Conservation (phyloP, 2,888 invertebrate genomes). For the Ophion obscuratus region DNA sequence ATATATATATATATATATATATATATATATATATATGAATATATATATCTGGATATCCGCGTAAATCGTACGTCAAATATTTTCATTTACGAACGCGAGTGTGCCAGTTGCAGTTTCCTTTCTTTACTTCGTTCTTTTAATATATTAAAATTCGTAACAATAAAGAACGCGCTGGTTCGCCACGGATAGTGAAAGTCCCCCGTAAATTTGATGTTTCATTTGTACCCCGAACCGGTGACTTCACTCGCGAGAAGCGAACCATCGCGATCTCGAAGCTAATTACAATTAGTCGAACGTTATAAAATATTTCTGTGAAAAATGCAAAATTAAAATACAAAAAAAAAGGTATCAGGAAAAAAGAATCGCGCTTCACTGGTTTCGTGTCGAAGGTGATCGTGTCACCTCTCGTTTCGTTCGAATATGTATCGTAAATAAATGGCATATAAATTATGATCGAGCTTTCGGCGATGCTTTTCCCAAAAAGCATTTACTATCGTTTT, state of each 20-base stretch:
- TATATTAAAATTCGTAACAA: conserved; percentile 75
- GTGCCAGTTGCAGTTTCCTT: conserved; percentile 64
- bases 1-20: no score
- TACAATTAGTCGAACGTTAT: conserved; percentile 68
- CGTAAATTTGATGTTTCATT: conserved; percentile 67
- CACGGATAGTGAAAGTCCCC: conserved; percentile 26
- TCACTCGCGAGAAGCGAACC: conserved; percentile 24
- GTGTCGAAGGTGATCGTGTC: conserved; percentile 49
- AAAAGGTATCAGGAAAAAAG: conserved; percentile 49
- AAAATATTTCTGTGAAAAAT: conserved; percentile 59
- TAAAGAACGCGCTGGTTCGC: conserved; percentile 53
- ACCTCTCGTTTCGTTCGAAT: conserved; percentile 58
- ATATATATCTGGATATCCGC: conserved; percentile 70
- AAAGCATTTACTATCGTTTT: conserved; percentile 31
- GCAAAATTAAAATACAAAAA: conserved; percentile 56
- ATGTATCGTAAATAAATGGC: conserved; percentile 65
- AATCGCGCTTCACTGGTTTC: conserved; percentile 61
- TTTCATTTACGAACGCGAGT: conserved; percentile 71
- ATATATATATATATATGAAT: no score
- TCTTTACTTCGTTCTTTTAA: conserved; percentile 63
- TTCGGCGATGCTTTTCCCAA: conserved; percentile 45
- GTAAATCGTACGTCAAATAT: conserved; percentile 76
- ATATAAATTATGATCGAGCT: conserved; percentile 63
- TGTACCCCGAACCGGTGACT: conserved; percentile 72
- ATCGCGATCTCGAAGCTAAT: conserved; percentile 63